Evolutionary conservation across 2,797 vertebrate genomes (phyloP).

Genomic region (Enteromius unitaeniatus): DNA sequence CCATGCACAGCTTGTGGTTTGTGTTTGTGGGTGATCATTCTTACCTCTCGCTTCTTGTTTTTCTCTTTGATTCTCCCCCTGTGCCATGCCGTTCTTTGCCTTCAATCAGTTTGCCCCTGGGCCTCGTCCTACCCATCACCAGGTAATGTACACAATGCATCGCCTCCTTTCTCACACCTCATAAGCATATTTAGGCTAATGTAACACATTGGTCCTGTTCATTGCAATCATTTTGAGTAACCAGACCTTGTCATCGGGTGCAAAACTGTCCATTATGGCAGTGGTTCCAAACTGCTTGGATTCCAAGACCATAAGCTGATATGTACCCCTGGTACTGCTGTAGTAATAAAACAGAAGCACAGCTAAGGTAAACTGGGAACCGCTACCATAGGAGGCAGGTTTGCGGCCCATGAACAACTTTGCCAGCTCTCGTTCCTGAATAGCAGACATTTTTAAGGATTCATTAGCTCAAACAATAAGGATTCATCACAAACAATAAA

Average conservation of each 20-base stretch:
- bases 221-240: background rate
- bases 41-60: slow-evolving; percentile 47
- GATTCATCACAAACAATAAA: background rate
- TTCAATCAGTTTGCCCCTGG: slow-evolving; percentile 85
- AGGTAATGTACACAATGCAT: slow-evolving; percentile 80
- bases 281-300: too few relatives aligned
- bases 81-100: slow-evolving; percentile 67
- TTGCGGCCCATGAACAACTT: background rate
- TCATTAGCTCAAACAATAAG: too few relatives aligned
- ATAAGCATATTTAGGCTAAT: background rate
- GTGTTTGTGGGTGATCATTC: slow-evolving; percentile 43
- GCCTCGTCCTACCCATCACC: slow-evolving; percentile 89
- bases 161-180: slow-evolving; percentile 30
- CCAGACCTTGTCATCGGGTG: background rate
- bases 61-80: slow-evolving; percentile 34
- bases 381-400: background rate
- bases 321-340: background rate
- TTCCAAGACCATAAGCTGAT: background rate
- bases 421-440: background rate
- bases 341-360: background rate
- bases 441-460: background rate
- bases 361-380: background rate
- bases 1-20: slow-evolving; percentile 45
- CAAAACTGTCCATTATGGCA: background rate
- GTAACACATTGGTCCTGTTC: background rate